A percentile compares a stretch with the other conserved stretches of the same genome.
phyloP scores from a whole-genome alignment of 2,888 invertebrate species.

The Salticus scenicus region DNA sequence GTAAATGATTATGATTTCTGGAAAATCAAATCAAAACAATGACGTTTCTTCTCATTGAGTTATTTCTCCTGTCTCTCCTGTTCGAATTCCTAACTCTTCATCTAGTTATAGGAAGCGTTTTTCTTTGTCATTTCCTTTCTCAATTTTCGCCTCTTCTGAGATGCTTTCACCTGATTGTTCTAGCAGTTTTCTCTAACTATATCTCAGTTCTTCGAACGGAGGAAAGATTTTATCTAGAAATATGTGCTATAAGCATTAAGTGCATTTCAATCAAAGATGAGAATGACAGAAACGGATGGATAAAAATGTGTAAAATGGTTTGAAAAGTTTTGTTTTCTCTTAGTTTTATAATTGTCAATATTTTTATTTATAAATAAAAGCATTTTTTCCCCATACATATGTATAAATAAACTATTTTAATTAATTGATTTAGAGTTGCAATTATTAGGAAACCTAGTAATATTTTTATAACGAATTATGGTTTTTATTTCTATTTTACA shows the following conservation, averaged over 20 bases:
- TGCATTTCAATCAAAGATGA: conserved; percentile 20
- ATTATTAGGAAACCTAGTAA: no score
- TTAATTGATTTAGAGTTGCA: no score
- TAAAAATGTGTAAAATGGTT: not conserved
- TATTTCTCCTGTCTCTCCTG: conserved; percentile 14
- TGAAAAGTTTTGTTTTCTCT: not conserved
- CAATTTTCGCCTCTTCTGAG: conserved; percentile 35
- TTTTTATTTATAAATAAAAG: no score
- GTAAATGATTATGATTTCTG: not conserved
- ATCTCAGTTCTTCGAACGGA: not conserved
- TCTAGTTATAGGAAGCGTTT: conserved; percentile 32
- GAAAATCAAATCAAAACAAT: conserved; percentile 13
- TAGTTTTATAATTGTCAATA: no score
- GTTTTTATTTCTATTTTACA: no score
- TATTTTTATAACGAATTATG: no score
- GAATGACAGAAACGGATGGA: conserved; percentile 3
- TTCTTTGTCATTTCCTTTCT: conserved; percentile 40
- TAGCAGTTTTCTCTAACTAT: conserved; percentile 5
- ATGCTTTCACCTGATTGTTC: conserved; percentile 54
- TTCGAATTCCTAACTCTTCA: conserved; percentile 9
- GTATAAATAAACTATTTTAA: no score
- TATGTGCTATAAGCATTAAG: conserved; percentile 24
- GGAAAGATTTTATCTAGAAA: conserved; percentile 24
- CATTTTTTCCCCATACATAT: no score
- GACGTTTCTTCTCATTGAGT: not conserved